These are phyloP conservation scores for Augochlora pura DNA, from an alignment of 1,140 invertebrate species.

Conservation along the genomic window DNA sequence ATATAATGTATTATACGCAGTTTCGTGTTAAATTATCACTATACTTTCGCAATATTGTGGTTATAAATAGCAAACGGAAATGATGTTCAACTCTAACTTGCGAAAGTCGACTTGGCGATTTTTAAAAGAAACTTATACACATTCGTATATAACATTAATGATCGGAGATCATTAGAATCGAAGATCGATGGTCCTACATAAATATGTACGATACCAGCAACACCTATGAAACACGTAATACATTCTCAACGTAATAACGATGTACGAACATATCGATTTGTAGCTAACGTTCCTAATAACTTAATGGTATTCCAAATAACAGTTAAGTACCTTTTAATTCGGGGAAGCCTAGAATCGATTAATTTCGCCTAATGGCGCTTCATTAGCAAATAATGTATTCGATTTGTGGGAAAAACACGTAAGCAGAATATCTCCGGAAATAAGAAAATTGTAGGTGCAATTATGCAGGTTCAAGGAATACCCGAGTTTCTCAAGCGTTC, in stretches of 20 bases:
- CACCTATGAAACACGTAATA: no score
- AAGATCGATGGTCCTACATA: no score
- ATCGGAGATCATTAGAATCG: no score
- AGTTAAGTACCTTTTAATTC: neutral
- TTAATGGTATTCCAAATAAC: neutral
- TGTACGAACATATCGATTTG: neutral
- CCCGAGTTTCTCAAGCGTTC: neutral
- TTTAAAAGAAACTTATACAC: no score
- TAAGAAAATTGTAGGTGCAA: neutral
- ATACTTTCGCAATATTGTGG: no score
- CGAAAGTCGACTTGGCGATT: no score
- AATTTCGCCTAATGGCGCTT: neutral
- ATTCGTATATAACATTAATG: no score
- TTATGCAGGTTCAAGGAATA: neutral
- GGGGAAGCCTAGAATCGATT: neutral
- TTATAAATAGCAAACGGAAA: no score
- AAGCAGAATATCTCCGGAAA: neutral
- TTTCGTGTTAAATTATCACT: no score
- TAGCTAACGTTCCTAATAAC: neutral
- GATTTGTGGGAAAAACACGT: neutral
- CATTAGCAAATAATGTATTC: neutral
- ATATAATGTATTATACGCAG: no score
- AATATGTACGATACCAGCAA: no score
- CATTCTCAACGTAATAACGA: neutral
- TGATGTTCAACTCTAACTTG: no score